phyloP scores from a whole-genome alignment of 2,113 vertebrate genomes.

The Pseudopodoces humilis region DNA sequence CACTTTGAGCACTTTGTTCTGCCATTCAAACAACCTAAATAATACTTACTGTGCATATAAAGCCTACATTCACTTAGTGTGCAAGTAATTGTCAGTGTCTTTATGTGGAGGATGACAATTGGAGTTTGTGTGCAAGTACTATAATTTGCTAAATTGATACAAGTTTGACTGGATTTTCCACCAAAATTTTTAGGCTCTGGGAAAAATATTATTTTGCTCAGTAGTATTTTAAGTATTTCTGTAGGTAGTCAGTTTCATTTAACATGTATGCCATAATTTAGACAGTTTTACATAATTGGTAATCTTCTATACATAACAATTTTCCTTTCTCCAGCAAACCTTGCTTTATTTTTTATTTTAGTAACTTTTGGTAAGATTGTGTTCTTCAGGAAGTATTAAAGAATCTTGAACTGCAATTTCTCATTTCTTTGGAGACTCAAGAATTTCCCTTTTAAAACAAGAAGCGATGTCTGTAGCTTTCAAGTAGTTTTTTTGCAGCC shows the following conservation, averaged over 20 bases:
- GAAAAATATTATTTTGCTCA: not conserved
- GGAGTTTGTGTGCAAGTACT: not conserved
- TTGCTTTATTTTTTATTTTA: not conserved
- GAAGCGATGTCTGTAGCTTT: not conserved
- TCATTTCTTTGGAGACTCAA: not conserved
- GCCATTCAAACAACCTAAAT: not conserved
- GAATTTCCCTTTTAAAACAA: not conserved
- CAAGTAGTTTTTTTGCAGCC: not conserved
- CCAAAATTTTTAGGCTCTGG: not conserved
- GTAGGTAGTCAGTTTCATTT: not conserved
- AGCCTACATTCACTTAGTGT: not conserved
- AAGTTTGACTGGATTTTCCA: not conserved
- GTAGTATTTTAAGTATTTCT: not conserved
- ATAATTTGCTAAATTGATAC: not conserved
- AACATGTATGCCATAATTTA: not conserved
- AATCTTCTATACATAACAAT: not conserved
- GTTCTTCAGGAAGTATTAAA: not conserved
- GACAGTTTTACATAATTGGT: not conserved
- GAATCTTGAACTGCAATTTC: not conserved
- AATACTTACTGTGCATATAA: not conserved
- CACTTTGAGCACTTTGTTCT: not conserved
- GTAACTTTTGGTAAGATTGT: not conserved
- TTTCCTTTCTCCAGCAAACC: not conserved
- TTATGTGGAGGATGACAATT: not conserved
- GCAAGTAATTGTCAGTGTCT: not conserved